These are phyloP conservation scores for Leucoma salicis DNA, from an alignment of 2,888 invertebrate species.

Conservation along the genomic window DNA sequence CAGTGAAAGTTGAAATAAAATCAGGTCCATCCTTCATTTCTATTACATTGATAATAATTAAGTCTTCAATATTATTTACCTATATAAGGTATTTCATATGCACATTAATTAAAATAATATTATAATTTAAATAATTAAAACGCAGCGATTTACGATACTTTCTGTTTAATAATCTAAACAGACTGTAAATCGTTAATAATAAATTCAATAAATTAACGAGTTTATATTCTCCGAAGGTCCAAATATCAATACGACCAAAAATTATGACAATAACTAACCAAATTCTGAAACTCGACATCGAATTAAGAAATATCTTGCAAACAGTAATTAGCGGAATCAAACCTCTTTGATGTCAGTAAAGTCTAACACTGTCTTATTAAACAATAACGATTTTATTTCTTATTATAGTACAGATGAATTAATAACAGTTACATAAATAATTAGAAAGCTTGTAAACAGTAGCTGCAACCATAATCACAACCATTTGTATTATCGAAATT, in stretches of 20 bases:
- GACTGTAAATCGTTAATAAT: not conserved
- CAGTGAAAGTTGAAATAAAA: too few relatives aligned
- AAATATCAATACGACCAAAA: constrained; percentile 25
- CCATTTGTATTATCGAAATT: not conserved
- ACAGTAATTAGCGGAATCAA: constrained; percentile 20
- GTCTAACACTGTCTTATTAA: not conserved
- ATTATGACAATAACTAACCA: constrained; percentile 31
- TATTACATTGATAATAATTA: too few relatives aligned
- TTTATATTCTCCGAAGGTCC: constrained; percentile 12
- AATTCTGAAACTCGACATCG: constrained; percentile 21
- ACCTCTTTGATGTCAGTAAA: constrained; percentile 8
- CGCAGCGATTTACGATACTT: too few relatives aligned
- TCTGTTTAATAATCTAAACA: not conserved
- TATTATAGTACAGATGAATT: too few relatives aligned
- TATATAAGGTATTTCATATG: too few relatives aligned
- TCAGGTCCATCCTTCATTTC: too few relatives aligned
- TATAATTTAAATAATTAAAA: too few relatives aligned
- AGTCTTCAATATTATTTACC: too few relatives aligned
- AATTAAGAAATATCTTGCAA: constrained; percentile 20
- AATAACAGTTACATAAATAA: not conserved
- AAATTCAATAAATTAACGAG: not conserved
- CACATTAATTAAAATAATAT: too few relatives aligned
- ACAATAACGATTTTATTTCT: too few relatives aligned
- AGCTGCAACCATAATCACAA: not conserved
- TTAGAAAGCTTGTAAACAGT: not conserved